Evolutionary conservation across 1,140 invertebrate species (phyloP), one percentile per base, ranked within the genome.

Genomic region (Gerris buenoi): DNA sequence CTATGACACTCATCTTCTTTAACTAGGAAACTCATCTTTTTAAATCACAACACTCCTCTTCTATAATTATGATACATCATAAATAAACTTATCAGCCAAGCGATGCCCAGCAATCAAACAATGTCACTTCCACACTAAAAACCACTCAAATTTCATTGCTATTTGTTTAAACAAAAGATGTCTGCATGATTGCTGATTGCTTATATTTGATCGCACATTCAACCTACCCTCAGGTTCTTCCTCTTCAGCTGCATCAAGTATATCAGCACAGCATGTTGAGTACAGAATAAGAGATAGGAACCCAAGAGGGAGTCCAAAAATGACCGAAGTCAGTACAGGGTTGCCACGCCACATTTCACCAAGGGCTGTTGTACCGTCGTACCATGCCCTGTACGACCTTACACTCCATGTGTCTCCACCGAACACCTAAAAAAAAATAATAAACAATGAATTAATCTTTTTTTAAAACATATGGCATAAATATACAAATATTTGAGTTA

Each of bases 281-380:
- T 97, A 97, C 74, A 90, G 87, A 73, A 97, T 97, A 1, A 97
- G 84, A n/a, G 88, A 88, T 10, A 97, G 82, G 75, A 97, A 96
- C 18, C 91, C 89, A 29, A 91, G 76, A 13, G 95, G 95, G 56
- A 97, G 80, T 13, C 91, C 91, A 78, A 93, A 91, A 5, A 96
- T 80, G 3, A 96, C 85, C 25, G 88, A 82, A 5, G 92, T 94
- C 60, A 96, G 77, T 33, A 95, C 87, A 2, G 93, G 93, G 80
- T 95, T 94, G 23, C 91, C 91, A 70, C 81, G 80, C 91, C 91
- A 95, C 91, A 95, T 95, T 63, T 89, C 85, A 27, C 78, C 77
- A 25, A 94, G 76, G 1, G 85, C 84, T 29, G 86, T 85, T 73
- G 83, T 83, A 1, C 84, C 80, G 77, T 95, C 90, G 75, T 88